Evolutionary conservation across 2,797 vertebrate species (phyloP).

Genomic region (Numenius phaeopus): DNA sequence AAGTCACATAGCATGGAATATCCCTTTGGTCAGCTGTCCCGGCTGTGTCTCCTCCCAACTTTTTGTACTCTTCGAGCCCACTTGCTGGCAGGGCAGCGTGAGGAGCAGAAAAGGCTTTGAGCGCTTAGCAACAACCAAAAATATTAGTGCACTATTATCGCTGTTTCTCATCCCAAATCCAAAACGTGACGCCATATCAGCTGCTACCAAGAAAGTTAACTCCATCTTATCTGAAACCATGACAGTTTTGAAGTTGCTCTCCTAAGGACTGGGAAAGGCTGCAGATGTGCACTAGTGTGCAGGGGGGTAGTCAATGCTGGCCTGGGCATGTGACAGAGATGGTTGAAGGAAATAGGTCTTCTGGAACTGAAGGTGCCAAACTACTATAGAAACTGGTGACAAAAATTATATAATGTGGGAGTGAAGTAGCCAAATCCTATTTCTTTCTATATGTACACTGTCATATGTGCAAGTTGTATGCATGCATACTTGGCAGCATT

Average conservation of each 20-base stretch:
- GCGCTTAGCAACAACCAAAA: neutral
- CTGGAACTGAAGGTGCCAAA: neutral
- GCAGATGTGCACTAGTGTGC: neutral
- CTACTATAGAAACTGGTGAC: neutral
- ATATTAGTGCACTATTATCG: neutral
- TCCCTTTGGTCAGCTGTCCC: neutral
- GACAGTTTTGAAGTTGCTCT: neutral
- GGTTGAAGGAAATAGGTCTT: neutral
- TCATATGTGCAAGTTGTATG: neutral
- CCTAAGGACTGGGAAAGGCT: neutral
- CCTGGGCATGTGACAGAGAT: accelerated
- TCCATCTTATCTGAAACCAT: neutral
- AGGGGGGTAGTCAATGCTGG: accelerated
- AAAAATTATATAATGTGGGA: neutral
- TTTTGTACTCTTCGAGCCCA: neutral
- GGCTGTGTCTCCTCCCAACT: neutral
- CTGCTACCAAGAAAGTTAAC: neutral
- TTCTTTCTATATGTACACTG: neutral
- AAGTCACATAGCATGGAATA: neutral
- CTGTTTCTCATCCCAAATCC: neutral
- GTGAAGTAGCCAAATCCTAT: neutral
- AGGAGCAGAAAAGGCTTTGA: neutral
- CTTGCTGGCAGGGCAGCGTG: neutral
- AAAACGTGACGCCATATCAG: neutral
- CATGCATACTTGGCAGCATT: neutral